Evolutionary conservation across 1,140 invertebrate species (phyloP), one percentile per base, ranked within the genome.

Genomic region (Musca vetustissima): DNA sequence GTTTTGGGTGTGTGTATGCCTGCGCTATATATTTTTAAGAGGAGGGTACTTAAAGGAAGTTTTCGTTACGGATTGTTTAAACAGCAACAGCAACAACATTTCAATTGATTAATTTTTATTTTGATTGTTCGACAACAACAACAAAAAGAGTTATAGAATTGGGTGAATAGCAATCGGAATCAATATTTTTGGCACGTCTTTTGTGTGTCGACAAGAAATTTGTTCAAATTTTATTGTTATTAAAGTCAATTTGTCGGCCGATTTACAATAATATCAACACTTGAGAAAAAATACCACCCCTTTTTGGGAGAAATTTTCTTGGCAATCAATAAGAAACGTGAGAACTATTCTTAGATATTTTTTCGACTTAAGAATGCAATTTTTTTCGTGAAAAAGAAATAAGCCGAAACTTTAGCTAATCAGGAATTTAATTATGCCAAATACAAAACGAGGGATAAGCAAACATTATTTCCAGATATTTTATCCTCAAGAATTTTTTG

Each of bases 71-170:
- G 36, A 43, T 43, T 43, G 36, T 43, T 43, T 43, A 43, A 43
- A 43, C 6, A 32, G 9, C 28, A 32, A 32, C 28, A 32, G 28
- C 28, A 43, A 43, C 36, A 19, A 43, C 36, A 19, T 61, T 43
- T 43, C 57, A 36, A 61, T 61, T 61, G 57, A 61, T 61, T 61
- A 61, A 61, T 61, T 61, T 61, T 36, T 61, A 61, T 61, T 61
- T 61, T 61, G 57, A 61, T 61, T 32, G 28, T 59, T 21, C 1
- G 13, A 43, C 36, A 8, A 8, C 36, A 11, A 43, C 6, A 9
- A 9, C 36, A 43, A n/a, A n/a, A n/a, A n/a, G n/a, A n/a, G n/a
- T n/a, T n/a, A n/a, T n/a, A n/a, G n/a, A n/a, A 43, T 43, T 43
- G 36, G 36, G 36, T 43, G 36, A 43, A 43, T 43, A 11, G 36